Base-by-base conservation (phyloP, 2,888 invertebrate genomes). In the Cantharis rufa region DNA sequence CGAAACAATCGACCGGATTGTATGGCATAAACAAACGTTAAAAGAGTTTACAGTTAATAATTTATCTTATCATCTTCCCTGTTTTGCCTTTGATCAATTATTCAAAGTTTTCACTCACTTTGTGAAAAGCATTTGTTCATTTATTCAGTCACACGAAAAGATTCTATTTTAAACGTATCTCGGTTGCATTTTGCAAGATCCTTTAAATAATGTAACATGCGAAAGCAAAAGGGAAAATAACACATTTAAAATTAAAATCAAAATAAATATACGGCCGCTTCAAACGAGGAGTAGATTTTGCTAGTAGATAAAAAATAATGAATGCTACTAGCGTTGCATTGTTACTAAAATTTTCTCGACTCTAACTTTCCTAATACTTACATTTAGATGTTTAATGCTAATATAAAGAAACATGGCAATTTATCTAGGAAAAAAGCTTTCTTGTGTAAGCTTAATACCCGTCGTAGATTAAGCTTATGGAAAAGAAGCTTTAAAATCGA, bases 11-110 rank as follows among this genome's bases (percentile, higher is more conserved):
- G 81, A 80, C 80, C 81, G 78, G 78, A 81, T 48, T 48, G 82
- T 84, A 81, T 81, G 81, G 80, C 78, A 82, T 84, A 84, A 85
- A 85, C 84, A 84, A 85, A 85, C 82, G 81, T 81, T 84, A 83
- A 85, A 86, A 84, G 85, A 85, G 84, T 85, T 84, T 84, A 82
- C 82, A 82, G 82, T 86, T 83, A 86, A 86, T 86, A 86, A 86
- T 86, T 86, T 83, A 86, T 82, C 78, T 74, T 78, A 80, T 82
- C 83, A 83, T 83, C 84, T 83, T 83, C 82, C 80, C 80, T 78
- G 80, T 78, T 75, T 74, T 81, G 81, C 80, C 83, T 86, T 86
- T 86, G 86, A 86, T 86, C 85, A 86, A 86, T 86, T 86, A 86
- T 86, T 86, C 83, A 86, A 80, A 83, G 80, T 84, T 84, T 84